Percentiles rank a stretch among this genome's conserved stretches.
Conservation (phyloP, 92 coral and sea anemone genomes). For the Zoanthus solanderi region DNA sequence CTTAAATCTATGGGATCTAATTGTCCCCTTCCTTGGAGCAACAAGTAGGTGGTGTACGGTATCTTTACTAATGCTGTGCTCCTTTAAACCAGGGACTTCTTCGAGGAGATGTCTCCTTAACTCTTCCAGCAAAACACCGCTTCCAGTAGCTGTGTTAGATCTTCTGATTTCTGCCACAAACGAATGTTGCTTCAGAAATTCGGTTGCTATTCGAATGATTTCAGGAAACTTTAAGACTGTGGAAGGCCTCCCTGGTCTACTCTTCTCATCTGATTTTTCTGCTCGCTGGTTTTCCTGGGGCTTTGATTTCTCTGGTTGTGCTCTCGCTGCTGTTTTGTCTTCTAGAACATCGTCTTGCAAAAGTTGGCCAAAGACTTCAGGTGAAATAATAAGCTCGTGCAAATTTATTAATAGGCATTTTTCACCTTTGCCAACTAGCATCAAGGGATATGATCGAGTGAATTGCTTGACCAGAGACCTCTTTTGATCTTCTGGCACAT, state of each 20-base stretch:
- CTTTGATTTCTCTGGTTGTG: conserved; percentile 19
- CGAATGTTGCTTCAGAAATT: conserved; percentile 52
- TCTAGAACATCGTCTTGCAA: conserved; percentile 11
- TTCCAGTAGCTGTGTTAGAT: conserved; percentile 43
- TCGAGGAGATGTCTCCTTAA: conserved; percentile 42
- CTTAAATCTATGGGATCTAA: too few species aligned
- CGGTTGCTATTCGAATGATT: conserved; percentile 29
- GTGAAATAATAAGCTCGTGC: conserved; percentile 19
- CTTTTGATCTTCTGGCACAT: not conserved
- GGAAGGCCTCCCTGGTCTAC: conserved; percentile 37
- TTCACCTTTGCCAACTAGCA: conserved; percentile 11
- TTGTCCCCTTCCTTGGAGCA: too few species aligned
- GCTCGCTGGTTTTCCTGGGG: conserved; percentile 6
- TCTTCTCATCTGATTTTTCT: conserved; percentile 13
- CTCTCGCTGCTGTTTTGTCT: not conserved
- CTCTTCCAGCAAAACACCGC: conserved; percentile 49
- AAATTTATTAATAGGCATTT: conserved; percentile 2
- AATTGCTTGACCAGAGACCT: conserved; percentile 26
- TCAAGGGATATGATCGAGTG: not conserved
- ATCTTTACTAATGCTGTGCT: too few species aligned
- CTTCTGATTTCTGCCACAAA: conserved; percentile 53
- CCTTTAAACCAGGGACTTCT: conserved; percentile 22
- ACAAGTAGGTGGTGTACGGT: too few species aligned
- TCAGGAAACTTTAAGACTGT: not conserved
- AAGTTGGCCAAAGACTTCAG: conserved; percentile 18